Evolutionary conservation across 1,140 invertebrate genomes (phyloP).

Genomic region (Zaprionus taronus): DNA sequence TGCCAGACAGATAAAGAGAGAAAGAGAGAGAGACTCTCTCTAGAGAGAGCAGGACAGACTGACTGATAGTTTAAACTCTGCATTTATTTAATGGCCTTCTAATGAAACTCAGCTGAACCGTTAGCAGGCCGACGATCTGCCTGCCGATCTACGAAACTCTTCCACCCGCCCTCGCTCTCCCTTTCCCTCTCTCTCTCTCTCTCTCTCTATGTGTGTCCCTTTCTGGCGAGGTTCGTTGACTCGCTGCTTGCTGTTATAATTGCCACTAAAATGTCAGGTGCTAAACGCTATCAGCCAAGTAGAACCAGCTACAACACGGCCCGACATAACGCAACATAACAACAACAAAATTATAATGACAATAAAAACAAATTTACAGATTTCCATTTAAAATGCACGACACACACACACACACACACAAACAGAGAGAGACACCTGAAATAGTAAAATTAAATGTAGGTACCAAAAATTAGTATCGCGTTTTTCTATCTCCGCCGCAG

Average conservation of each 20-base stretch:
- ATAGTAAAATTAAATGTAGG: slow-evolving; percentile 72
- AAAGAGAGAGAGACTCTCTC: background rate
- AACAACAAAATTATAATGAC: slow-evolving; percentile 74
- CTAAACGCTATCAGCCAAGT: slow-evolving; percentile 82
- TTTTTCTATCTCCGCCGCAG: slow-evolving; percentile 60
- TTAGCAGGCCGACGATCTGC: slow-evolving; percentile 29
- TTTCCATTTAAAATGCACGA: slow-evolving; percentile 70
- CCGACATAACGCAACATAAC: slow-evolving; percentile 26
- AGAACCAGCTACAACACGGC: slow-evolving; percentile 62
- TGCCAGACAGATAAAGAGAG: background rate
- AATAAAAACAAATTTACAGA: slow-evolving; percentile 83
- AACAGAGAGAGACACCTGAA: background rate
- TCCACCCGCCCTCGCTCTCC: background rate
- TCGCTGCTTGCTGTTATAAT: slow-evolving; percentile 67
- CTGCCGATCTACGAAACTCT: background rate
- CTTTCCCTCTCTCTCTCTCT: slow-evolving; percentile 9
- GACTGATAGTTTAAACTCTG: slow-evolving; percentile 49
- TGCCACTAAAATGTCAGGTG: slow-evolving; percentile 82
- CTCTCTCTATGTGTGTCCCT: background rate
- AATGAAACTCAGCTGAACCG: slow-evolving; percentile 48
- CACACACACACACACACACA: slow-evolving; percentile 31
- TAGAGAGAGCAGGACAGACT: background rate
- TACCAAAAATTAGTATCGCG: slow-evolving; percentile 78
- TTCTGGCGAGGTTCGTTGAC: slow-evolving; percentile 70
- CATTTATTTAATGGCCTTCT: slow-evolving; percentile 57